Conservation (phyloP, 2,113 vertebrate species). For the Hepsetus odoe region DNA sequence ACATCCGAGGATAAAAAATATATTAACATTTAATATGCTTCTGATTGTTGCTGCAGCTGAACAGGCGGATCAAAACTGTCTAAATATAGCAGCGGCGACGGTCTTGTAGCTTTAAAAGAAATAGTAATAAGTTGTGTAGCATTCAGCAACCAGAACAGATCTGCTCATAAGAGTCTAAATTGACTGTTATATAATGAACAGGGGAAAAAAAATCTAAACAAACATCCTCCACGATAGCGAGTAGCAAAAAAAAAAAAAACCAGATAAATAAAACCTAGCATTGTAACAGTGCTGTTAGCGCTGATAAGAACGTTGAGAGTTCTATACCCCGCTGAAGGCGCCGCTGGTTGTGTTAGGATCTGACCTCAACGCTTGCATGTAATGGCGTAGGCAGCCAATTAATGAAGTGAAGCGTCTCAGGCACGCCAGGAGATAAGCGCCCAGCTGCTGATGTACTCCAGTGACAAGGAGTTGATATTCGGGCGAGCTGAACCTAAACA, state of each 20-base stretch:
- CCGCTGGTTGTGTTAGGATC: not conserved
- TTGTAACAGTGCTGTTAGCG: not conserved
- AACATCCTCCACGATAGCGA: not conserved
- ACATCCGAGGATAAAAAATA: not conserved
- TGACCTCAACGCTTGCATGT: conserved; percentile 9
- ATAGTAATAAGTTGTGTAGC: no score
- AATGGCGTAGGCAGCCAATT: conserved; percentile 24
- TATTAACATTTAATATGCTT: not conserved
- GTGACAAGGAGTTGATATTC: conserved; percentile 47
- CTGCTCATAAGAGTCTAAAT: not conserved
- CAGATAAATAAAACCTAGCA: not conserved
- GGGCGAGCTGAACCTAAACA: conserved; percentile 43
- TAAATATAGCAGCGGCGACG: not conserved
- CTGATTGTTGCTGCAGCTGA: not conserved
- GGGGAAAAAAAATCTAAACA: not conserved
- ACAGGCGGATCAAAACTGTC: not conserved
- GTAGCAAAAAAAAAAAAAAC: not conserved
- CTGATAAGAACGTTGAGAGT: not conserved
- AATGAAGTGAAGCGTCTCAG: conserved; percentile 26
- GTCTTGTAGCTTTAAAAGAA: not conserved
- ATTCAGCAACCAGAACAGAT: no score
- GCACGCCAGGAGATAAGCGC: conserved; percentile 37
- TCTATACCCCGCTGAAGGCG: not conserved
- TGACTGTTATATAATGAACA: not conserved
- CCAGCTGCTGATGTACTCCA: conserved; percentile 45